phyloP scores from a whole-genome alignment of 2,888 invertebrate species.

The Alviniconcha strummeri region DNA sequence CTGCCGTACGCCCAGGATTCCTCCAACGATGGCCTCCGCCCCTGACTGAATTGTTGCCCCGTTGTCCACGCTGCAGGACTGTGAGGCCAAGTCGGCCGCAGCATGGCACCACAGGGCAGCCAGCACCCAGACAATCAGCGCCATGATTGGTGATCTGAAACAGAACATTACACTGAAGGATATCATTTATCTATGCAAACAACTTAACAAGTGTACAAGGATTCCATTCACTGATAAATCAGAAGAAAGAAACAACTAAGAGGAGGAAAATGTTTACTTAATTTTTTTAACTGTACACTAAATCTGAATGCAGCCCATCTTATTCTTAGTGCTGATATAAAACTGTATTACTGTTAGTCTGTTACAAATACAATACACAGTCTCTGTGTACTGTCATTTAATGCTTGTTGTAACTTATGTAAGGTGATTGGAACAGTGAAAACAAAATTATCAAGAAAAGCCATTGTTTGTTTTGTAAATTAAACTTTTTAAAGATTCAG shows the following conservation, averaged over 20 bases:
- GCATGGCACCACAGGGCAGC: slow-evolving; percentile 22
- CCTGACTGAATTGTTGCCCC: slow-evolving; percentile 54
- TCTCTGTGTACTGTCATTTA: too few relatives aligned
- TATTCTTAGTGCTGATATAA: too few relatives aligned
- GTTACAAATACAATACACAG: too few relatives aligned
- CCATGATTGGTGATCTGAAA: slow-evolving; percentile 28
- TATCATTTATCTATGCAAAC: background rate
- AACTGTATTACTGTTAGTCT: too few relatives aligned
- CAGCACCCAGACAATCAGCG: slow-evolving; percentile 1
- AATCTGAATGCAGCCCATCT: background rate
- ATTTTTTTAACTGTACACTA: background rate
- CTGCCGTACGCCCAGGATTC: slow-evolving; percentile 56
- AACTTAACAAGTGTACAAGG: background rate
- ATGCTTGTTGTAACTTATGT: too few relatives aligned
- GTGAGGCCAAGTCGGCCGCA: slow-evolving; percentile 38
- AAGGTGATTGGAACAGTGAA: too few relatives aligned
- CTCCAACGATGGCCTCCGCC: slow-evolving; percentile 62
- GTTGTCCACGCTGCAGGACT: slow-evolving; percentile 47
- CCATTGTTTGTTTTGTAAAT: too few relatives aligned
- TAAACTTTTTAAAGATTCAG: too few relatives aligned
- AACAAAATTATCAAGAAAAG: too few relatives aligned
- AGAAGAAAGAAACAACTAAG: background rate
- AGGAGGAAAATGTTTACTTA: too few relatives aligned
- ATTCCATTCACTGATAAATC: background rate
- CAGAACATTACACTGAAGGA: background rate